phyloP scores from a whole-genome alignment of 2,797 vertebrate species.

The Lutjanus argentimaculatus region DNA sequence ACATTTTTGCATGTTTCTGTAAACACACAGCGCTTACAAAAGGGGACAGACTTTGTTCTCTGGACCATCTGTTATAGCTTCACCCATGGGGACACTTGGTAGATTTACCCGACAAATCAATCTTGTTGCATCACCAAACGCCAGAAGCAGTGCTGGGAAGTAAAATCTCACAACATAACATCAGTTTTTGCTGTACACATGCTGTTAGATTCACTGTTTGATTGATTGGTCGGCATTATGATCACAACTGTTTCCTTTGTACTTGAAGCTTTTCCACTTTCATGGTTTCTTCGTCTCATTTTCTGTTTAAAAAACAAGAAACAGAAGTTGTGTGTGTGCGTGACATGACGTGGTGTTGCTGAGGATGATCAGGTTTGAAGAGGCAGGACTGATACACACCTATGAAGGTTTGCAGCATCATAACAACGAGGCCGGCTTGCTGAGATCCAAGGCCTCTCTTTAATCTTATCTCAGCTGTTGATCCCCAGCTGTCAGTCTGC shows the following conservation, averaged over 20 bases:
- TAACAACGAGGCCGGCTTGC: constrained; percentile 31
- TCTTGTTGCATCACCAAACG: constrained; percentile 46
- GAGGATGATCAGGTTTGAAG: constrained; percentile 43
- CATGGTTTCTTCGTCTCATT: not conserved
- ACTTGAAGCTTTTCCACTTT: not conserved
- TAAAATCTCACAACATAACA: not conserved
- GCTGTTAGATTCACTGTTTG: not conserved
- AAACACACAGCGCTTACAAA: constrained; percentile 13
- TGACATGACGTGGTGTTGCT: not conserved
- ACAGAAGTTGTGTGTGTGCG: not conserved
- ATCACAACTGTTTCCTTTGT: not conserved
- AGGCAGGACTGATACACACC: constrained; percentile 38
- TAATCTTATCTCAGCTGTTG: constrained; percentile 64
- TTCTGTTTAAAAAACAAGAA: not conserved
- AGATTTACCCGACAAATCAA: constrained; percentile 49
- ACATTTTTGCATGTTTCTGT: constrained; percentile 40
- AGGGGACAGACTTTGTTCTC: constrained; percentile 42
- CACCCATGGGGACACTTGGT: constrained; percentile 53
- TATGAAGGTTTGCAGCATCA: constrained; percentile 49
- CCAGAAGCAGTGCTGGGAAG: constrained; percentile 15
- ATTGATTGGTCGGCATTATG: constrained; percentile 11
- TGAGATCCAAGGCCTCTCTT: constrained; percentile 45
- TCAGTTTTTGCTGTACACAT: constrained; percentile 11
- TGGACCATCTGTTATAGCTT: constrained; percentile 59
- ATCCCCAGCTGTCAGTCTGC: constrained; percentile 59